phyloP scores from a whole-genome alignment of 2,113 vertebrate species.

The Psettodes erumei region DNA sequence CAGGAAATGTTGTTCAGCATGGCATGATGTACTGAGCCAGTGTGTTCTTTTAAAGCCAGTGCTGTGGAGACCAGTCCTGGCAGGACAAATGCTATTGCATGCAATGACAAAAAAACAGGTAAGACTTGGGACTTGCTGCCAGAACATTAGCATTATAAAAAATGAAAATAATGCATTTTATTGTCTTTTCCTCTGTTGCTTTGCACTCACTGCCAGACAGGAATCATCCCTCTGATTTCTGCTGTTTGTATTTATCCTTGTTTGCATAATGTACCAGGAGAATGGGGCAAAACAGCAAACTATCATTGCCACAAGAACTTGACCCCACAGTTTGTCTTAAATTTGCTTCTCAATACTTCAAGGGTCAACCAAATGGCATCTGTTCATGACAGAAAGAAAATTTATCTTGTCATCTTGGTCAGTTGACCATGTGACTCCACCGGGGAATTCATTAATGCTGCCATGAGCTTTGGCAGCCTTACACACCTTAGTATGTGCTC shows the following conservation, averaged over 20 bases:
- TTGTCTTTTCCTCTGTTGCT: neutral
- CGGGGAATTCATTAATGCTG: constrained; percentile 37
- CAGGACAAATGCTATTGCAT: neutral
- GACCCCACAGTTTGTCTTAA: neutral
- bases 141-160: neutral
- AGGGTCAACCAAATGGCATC: neutral
- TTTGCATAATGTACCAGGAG: no score
- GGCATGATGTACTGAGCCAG: neutral
- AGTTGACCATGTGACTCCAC: constrained; percentile 27
- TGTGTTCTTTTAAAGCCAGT: neutral
- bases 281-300: constrained; percentile 10
- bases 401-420: neutral
- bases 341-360: neutral
- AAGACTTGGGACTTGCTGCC: neutral
- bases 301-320: neutral
- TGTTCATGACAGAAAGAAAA: constrained; percentile 11
- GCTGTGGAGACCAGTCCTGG: neutral
- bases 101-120: neutral
- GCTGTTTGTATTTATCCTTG: no score
- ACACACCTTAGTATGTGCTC: constrained; percentile 10
- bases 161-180: neutral
- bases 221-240: neutral
- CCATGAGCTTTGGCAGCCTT: constrained; percentile 19
- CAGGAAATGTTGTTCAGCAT: constrained; percentile 1
- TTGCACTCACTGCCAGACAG: neutral